A percentile compares a stretch with the other conserved stretches of the same genome.
phyloP scores from a whole-genome alignment of 2,113 vertebrate species.

The Brachirus orientalis region DNA sequence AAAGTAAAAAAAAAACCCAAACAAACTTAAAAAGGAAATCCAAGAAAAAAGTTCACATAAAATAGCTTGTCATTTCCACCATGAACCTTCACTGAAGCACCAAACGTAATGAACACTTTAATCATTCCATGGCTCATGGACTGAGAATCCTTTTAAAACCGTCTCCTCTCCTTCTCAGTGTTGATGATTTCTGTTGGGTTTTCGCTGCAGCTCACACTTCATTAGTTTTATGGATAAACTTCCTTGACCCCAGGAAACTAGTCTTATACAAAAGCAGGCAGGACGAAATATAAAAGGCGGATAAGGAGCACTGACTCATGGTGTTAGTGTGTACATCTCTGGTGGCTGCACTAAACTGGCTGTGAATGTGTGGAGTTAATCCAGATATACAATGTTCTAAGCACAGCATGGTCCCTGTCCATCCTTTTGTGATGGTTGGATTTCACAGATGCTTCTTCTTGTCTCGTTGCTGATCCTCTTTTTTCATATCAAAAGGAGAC shows the following conservation, averaged over 20 bases:
- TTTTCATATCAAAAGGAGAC: constrained; percentile 18
- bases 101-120: background rate
- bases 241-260: constrained; percentile 11
- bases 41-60: background rate
- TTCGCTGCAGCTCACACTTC: background rate
- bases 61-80: background rate
- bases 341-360: constrained; percentile 4
- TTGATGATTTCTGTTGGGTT: too few species aligned
- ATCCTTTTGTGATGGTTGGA: constrained; percentile 42
- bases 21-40: background rate
- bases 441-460: constrained; percentile 1
- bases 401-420: constrained; percentile 42
- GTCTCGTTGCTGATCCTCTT: constrained; percentile 3
- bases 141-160: constrained; percentile 5
- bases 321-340: background rate
- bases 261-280: constrained; percentile 10
- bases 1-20: too few species aligned
- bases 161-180: background rate
- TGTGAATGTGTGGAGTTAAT: constrained; percentile 47
- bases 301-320: constrained; percentile 14
- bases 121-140: background rate
- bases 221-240: constrained; percentile 35
- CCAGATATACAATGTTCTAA: constrained; percentile 52
- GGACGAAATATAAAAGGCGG: constrained; percentile 4
- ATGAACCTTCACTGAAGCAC: background rate